These are phyloP conservation scores for Trichogramma dendrolimi DNA, from an alignment of 2,888 invertebrate species.

Conservation along the genomic window DNA sequence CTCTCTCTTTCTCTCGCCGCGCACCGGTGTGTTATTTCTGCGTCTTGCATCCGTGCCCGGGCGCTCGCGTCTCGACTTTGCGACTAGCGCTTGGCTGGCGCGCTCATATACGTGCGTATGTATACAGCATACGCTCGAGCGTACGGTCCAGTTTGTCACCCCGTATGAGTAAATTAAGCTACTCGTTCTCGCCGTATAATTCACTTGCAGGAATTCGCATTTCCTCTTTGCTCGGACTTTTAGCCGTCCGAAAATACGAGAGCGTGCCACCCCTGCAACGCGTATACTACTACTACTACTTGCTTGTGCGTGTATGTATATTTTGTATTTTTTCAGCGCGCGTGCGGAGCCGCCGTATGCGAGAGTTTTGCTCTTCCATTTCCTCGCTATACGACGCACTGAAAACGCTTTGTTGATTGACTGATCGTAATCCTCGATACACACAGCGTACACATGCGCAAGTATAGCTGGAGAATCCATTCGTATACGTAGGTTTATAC, in stretches of 20 bases:
- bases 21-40: background rate
- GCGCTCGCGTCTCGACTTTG: background rate
- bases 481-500: too few relatives aligned
- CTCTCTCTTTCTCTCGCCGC: conserved; percentile 8
- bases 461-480: background rate
- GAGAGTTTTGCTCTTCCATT: conserved; percentile 14
- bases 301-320: background rate
- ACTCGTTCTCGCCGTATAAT: conserved; percentile 21
- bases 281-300: background rate
- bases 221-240: conserved; percentile 8
- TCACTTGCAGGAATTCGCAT: conserved; percentile 19
- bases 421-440: conserved; percentile 4
- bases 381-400: conserved; percentile 7
- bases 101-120: too few relatives aligned
- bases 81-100: background rate
- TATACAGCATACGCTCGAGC: too few relatives aligned
- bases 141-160: too few relatives aligned
- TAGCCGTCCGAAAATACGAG: conserved; percentile 10
- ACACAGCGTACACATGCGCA: background rate
- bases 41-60: background rate
- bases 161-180: conserved; percentile 20
- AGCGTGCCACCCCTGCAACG: background rate
- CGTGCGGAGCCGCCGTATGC: background rate
- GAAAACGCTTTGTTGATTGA: conserved; percentile 11
- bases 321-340: background rate